A percentile compares a stretch with the other conserved stretches of the same genome.
Conservation (phyloP, 2,797 vertebrate genomes). For the Schizopygopsis malacanthus region DNA sequence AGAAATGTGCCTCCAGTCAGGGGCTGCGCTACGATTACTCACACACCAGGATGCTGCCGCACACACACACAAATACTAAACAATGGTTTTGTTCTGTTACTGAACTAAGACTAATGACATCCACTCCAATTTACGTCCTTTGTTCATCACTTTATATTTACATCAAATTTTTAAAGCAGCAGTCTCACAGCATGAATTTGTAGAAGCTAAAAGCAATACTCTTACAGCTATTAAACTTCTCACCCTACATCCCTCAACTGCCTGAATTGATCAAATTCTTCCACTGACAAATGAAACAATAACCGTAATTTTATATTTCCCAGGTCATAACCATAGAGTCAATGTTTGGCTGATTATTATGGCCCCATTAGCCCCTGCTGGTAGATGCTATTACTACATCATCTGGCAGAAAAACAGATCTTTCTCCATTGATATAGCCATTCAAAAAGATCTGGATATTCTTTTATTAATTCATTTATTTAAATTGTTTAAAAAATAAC, state of each 20-base stretch:
- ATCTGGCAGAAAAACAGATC: background rate
- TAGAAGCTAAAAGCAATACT: slow-evolving; percentile 41
- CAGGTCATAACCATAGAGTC: slow-evolving; percentile 8
- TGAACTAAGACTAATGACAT: slow-evolving; percentile 32
- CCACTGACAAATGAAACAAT: slow-evolving; percentile 32
- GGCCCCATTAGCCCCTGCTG: slow-evolving; percentile 8
- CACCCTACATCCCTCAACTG: slow-evolving; percentile 19
- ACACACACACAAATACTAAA: background rate
- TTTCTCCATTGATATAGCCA: background rate
- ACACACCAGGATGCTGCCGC: slow-evolving; percentile 68
- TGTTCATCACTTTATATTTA: slow-evolving; percentile 43
- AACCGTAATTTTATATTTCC: slow-evolving; percentile 23
- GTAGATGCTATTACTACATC: slow-evolving; percentile 5
- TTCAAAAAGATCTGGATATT: slow-evolving; percentile 1
- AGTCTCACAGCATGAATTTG: slow-evolving; percentile 25
- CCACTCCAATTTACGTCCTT: slow-evolving; percentile 26
- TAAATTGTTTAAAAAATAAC: no score
- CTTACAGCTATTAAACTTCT: slow-evolving; percentile 44
- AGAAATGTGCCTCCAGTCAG: slow-evolving; percentile 69
- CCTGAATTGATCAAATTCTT: slow-evolving; percentile 1
- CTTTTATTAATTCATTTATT: background rate
- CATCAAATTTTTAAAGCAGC: slow-evolving; percentile 28
- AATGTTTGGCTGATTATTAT: slow-evolving; percentile 18
- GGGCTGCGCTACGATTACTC: slow-evolving; percentile 74
- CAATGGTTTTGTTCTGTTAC: slow-evolving; percentile 33